Evolutionary conservation across 1,140 invertebrate species (phyloP).

Genomic region (Trinorchestia longiramus): DNA sequence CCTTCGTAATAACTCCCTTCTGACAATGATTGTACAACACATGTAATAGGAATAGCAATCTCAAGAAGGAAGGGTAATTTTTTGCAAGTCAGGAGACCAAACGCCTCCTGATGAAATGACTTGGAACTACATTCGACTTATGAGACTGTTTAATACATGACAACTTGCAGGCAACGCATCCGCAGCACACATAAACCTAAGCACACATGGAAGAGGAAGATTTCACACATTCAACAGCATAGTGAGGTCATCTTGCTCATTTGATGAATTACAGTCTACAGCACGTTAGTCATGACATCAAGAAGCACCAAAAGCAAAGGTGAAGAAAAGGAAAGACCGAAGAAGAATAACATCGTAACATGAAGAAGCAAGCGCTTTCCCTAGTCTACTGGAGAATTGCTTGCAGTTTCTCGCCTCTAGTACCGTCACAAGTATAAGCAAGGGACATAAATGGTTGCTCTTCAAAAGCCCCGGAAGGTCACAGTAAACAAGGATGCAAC

Average conservation of each 20-base stretch:
- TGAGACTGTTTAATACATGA: too few relatives aligned
- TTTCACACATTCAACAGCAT: neutral
- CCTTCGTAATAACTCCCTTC: neutral
- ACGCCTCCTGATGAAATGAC: too few relatives aligned
- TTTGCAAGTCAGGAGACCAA: too few relatives aligned
- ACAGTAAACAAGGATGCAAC: neutral
- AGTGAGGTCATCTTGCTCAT: neutral
- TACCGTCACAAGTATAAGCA: neutral
- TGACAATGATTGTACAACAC: neutral
- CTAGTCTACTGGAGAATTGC: neutral
- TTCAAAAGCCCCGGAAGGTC: neutral
- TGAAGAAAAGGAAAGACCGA: neutral
- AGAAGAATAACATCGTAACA: neutral
- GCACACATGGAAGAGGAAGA: too few relatives aligned
- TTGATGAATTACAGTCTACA: neutral
- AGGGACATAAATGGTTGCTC: neutral
- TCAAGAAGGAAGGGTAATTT: neutral
- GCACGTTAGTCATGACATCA: neutral
- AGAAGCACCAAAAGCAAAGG: neutral
- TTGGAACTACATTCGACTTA: too few relatives aligned
- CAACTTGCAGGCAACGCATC: too few relatives aligned
- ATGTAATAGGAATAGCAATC: neutral
- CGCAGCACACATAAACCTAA: too few relatives aligned
- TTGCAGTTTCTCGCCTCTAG: neutral
- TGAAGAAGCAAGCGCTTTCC: neutral